These are phyloP conservation scores for Nannobrachium achirus DNA, from an alignment of 2,113 vertebrate species.

Conservation along the genomic window DNA sequence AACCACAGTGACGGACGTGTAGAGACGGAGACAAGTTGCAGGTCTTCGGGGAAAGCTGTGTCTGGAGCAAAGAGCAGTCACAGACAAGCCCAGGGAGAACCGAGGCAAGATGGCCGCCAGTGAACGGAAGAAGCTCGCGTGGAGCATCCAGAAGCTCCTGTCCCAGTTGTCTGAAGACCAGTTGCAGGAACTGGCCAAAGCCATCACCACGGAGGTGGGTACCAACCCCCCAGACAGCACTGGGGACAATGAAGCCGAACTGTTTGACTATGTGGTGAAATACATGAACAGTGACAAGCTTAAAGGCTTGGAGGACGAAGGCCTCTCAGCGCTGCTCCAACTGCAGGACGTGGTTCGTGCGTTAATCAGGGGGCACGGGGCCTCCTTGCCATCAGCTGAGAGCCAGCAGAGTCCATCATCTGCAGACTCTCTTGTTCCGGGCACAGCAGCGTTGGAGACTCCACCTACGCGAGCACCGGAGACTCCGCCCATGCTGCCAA, in stretches of 20 bases:
- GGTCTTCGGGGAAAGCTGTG: too few species aligned
- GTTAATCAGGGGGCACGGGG: not conserved
- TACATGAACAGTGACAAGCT: not conserved
- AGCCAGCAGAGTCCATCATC: not conserved
- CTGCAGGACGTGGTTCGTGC: not conserved
- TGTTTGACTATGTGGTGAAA: slow-evolving; percentile 16
- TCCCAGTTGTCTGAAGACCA: too few species aligned
- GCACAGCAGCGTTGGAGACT: too few species aligned
- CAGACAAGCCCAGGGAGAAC: too few species aligned
- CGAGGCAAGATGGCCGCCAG: too few species aligned
- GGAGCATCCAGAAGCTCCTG: too few species aligned
- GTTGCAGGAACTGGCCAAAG: not conserved
- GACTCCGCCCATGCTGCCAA: not conserved
- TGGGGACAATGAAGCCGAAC: slow-evolving; percentile 6
- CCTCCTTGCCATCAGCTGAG: not conserved
- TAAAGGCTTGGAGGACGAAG: not conserved
- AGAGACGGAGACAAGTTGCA: too few species aligned
- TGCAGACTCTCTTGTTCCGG: too few species aligned
- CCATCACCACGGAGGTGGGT: not conserved
- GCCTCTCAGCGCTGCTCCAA: not conserved
- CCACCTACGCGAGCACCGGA: too few species aligned
- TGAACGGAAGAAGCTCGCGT: too few species aligned
- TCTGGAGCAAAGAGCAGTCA: too few species aligned
- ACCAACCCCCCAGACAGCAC: not conserved
- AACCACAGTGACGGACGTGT: too few species aligned